A percentile compares a stretch with the other conserved stretches of the same genome.
Evolutionary conservation across 2,797 vertebrate species (phyloP).

Genomic region (Microctenopoma steveboyesi): DNA sequence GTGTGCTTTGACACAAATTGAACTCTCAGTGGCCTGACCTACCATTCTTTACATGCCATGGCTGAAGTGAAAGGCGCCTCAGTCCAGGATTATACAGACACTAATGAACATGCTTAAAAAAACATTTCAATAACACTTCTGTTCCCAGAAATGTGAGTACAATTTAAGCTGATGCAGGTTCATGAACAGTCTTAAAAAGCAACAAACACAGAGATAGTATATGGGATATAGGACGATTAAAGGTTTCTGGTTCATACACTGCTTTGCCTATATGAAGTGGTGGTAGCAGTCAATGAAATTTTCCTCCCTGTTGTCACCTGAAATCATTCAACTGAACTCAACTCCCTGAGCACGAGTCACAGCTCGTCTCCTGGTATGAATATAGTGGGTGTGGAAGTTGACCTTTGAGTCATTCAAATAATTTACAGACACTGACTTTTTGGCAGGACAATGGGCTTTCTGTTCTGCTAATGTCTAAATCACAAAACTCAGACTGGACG

Average conservation of each 20-base stretch:
- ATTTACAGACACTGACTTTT: slow-evolving; percentile 46
- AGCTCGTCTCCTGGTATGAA: slow-evolving; percentile 46
- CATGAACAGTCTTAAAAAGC: slow-evolving; percentile 12
- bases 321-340: slow-evolving; percentile 32
- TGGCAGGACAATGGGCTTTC: slow-evolving; percentile 26
- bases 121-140: slow-evolving; percentile 41
- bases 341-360: slow-evolving; percentile 44
- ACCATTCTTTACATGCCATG: slow-evolving; percentile 50
- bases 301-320: slow-evolving; percentile 35
- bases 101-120: slow-evolving; percentile 51
- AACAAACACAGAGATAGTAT: not conserved
- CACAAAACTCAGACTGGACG: slow-evolving; percentile 20
- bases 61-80: slow-evolving; percentile 44
- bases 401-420: slow-evolving; percentile 65
- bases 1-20: slow-evolving; percentile 52
- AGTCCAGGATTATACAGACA: slow-evolving; percentile 36
- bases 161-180: slow-evolving; percentile 25
- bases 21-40: slow-evolving; percentile 28
- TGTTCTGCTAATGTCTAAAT: slow-evolving; percentile 49
- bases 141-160: slow-evolving; percentile 45
- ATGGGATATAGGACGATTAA: slow-evolving; percentile 45
- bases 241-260: slow-evolving; percentile 52
- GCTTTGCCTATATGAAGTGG: slow-evolving; percentile 16
- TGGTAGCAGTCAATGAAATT: slow-evolving; percentile 21
- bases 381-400: slow-evolving; percentile 42